phyloP scores from a whole-genome alignment of 1,140 invertebrate species.

The Homalodisca vitripennis region DNA sequence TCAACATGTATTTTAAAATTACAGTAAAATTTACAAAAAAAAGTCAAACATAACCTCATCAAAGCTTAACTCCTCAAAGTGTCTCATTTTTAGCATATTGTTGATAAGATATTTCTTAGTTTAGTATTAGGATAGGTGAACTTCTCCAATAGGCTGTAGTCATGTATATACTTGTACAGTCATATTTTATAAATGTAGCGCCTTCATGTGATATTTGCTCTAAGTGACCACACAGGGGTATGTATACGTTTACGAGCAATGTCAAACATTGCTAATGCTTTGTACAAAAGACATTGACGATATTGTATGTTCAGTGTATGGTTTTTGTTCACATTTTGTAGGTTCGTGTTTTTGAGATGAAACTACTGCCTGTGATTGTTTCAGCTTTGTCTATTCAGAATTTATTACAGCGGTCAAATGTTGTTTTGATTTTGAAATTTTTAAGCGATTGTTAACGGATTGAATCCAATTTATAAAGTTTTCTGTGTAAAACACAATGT shows the following conservation, averaged over 20 bases:
- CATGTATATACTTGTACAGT: conserved; percentile 1
- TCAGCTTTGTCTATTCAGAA: conserved; percentile 16
- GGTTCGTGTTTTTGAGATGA: background rate
- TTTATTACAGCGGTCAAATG: too few species aligned
- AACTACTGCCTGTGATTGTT: background rate
- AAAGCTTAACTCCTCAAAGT: background rate
- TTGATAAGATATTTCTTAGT: background rate
- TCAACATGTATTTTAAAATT: background rate
- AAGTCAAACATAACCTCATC: background rate
- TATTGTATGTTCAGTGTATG: too few species aligned
- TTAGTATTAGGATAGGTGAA: background rate
- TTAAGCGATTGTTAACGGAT: background rate
- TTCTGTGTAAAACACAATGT: conserved; percentile 12
- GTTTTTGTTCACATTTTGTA: background rate
- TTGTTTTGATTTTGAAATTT: background rate
- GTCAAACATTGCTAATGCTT: background rate
- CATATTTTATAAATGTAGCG: background rate
- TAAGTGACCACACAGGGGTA: background rate
- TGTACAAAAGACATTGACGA: conserved; percentile 10
- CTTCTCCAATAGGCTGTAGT: background rate
- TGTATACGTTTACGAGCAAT: background rate
- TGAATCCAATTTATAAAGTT: conserved; percentile 13
- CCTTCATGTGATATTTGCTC: background rate
- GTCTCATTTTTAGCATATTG: background rate
- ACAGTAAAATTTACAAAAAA: background rate